Evolutionary conservation across 2,888 invertebrate species (phyloP).

Genomic region (Automeris io): DNA sequence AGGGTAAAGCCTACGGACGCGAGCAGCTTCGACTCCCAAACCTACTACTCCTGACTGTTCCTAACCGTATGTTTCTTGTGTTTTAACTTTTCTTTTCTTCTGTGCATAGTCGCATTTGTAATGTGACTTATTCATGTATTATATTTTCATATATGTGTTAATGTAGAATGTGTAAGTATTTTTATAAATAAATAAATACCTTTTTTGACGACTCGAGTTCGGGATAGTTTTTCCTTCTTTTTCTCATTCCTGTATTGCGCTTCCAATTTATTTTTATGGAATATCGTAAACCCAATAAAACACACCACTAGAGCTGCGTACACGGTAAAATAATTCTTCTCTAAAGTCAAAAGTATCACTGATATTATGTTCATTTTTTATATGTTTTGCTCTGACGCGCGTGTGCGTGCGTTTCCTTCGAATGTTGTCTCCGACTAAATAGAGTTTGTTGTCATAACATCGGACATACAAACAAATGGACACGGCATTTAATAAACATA

Average conservation of each 20-base stretch:
- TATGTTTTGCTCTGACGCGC: neutral
- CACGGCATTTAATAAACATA: neutral
- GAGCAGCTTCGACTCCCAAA: no score
- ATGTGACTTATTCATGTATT: no score
- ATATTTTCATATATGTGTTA: neutral
- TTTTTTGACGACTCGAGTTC: neutral
- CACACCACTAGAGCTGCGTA: slow-evolving; percentile 52
- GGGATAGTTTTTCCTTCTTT: slow-evolving; percentile 32
- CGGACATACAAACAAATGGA: neutral
- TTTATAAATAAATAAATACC: slow-evolving; percentile 4
- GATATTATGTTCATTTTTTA: slow-evolving; percentile 59
- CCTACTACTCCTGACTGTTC: no score
- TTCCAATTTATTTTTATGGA: slow-evolving; percentile 59
- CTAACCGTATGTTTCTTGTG: no score
- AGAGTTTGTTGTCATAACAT: neutral
- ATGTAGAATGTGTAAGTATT: neutral
- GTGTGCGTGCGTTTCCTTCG: neutral
- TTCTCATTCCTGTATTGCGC: slow-evolving; percentile 33
- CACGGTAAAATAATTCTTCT: slow-evolving; percentile 62
- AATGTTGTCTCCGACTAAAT: neutral
- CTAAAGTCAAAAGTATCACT: slow-evolving; percentile 54
- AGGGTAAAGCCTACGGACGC: no score
- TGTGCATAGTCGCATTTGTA: no score
- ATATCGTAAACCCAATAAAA: slow-evolving; percentile 55
- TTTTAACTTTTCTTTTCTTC: no score